Evolutionary conservation across 1,140 invertebrate genomes (phyloP), one percentile per base, ranked within the genome.

Genomic region (Nephila pilipes): DNA sequence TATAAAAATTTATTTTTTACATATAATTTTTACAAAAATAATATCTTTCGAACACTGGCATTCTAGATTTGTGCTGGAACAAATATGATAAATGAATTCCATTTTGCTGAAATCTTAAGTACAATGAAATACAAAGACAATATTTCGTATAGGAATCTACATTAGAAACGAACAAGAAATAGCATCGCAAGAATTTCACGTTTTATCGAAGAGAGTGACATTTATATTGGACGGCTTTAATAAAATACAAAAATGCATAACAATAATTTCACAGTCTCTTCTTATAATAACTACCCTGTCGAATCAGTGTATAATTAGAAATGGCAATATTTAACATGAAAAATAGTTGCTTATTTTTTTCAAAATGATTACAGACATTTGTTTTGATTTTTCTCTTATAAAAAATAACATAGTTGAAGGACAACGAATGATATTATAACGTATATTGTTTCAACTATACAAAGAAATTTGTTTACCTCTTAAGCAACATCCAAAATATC

Each of bases 1-100:
- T 85, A 85, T 85, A 85, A 85, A 85, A 58, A 57, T 85, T 85
- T 85, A 85, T 85, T 85, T 46, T 46, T 46, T 85, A 85, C 57
- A 58, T 58, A 85, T 60, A 29, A 38, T 46, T 85, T 85, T 60
- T 36, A 88, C 60, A 88, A 88, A 63, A 88, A 88, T 88, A 88
- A 88, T 69, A 60, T 69, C 63, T 20, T 60, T 69, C 32, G 20
- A 69, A 85, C 85, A 88, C 58, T 88, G 85, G 85, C 63, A 55
- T 69, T 58, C 83, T 54, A 85, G 36, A 58, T 14, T 18, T 85
- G 54, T 85, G 57, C 54, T 85, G 57, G 22, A 46, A 81, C 12
- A 20, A 29, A 22, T 54, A 55, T 54, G 32, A 65, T 8, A n/a
- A 75, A 75, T 32, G 25, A 75, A 18, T 75, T 75, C 14, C 20